Evolutionary conservation across 2,888 invertebrate species (phyloP), one percentile per base, ranked within the genome.

Genomic region (Gastracanthus pulcherrimus): DNA sequence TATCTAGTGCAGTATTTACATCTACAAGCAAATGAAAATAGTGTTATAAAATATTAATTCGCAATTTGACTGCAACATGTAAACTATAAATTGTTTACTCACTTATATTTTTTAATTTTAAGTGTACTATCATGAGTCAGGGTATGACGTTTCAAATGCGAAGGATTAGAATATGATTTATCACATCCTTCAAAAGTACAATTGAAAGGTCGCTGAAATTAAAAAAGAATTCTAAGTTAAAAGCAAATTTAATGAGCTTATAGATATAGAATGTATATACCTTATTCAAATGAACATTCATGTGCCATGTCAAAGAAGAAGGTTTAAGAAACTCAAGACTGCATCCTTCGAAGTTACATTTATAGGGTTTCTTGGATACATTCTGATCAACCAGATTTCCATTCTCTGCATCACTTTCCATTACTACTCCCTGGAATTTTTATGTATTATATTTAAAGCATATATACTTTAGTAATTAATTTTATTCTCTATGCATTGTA

Each of bases 141-240:
- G 34, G 16, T 29, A 71, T 71, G 71, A 0, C 77, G 48, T 62
- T 71, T 70, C 13, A 78, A 78, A 26, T 71, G 70, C 19, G 60
- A 62, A 71, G 60, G 48, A 48, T 31, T 70, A 29, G 23, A 29
- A 4, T 78, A 78, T 36, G 71, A 26, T 64, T 78, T 78, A 38
- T 78, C 51, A 48, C 80, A 80, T 2, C 31, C 64, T 34, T 45
- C 16, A 48, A n/a, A 36, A 16, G 23, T 36, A 58, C 80, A 74
- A 34, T 60, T 45, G 19, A 36, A 74, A 34, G 58, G 58, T 58
- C 38, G 11, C 72, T 77, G 11, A 62, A 64, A 48, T 38, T 29
- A 34, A 62, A 19, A 34, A 36, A 45, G 7, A 31, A 26, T 23
- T 2, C 1, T n/a, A 29, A 19, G 6, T 60, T 34, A 62, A 62